phyloP scores from a whole-genome alignment of 2,888 invertebrate genomes.

The Hymenopus coronatus region DNA sequence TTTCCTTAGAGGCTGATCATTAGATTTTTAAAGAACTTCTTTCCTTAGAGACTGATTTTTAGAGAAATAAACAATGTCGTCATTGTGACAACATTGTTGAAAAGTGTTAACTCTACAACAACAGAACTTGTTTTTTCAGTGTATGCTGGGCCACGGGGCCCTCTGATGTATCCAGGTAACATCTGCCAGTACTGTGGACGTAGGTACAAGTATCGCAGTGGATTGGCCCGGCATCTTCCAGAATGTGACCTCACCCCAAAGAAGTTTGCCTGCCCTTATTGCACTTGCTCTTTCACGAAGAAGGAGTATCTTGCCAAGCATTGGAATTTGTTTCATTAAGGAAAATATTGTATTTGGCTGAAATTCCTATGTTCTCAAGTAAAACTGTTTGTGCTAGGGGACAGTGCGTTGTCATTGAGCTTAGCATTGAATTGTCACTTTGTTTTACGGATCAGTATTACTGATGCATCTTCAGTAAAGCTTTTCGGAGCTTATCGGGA shows the following conservation, averaged over 20 bases:
- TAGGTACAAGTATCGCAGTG: conserved; percentile 43
- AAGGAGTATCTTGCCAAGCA: conserved; percentile 17
- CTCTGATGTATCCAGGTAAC: conserved; percentile 22
- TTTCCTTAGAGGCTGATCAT: neutral
- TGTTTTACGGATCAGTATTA: neutral
- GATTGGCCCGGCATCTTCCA: conserved; percentile 44
- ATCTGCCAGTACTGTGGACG: conserved; percentile 40
- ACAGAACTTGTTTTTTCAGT: conserved; percentile 14
- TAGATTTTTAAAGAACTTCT: neutral
- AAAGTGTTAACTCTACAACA: neutral
- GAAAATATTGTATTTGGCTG: neutral
- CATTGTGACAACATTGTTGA: neutral
- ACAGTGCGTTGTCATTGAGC: neutral
- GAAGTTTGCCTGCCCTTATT: conserved; percentile 19
- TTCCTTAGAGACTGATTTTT: neutral
- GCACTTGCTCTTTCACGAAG: conserved; percentile 1
- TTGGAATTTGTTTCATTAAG: conserved; percentile 3
- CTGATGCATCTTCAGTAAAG: neutral
- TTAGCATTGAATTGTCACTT: neutral
- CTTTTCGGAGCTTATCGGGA: neutral
- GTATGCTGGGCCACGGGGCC: neutral
- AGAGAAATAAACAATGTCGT: neutral
- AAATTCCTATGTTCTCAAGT: neutral
- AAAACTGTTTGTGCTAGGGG: neutral
- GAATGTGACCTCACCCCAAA: conserved; percentile 36